Evolutionary conservation across 2,797 vertebrate genomes (phyloP).

Genomic region (Lagodon rhomboides): DNA sequence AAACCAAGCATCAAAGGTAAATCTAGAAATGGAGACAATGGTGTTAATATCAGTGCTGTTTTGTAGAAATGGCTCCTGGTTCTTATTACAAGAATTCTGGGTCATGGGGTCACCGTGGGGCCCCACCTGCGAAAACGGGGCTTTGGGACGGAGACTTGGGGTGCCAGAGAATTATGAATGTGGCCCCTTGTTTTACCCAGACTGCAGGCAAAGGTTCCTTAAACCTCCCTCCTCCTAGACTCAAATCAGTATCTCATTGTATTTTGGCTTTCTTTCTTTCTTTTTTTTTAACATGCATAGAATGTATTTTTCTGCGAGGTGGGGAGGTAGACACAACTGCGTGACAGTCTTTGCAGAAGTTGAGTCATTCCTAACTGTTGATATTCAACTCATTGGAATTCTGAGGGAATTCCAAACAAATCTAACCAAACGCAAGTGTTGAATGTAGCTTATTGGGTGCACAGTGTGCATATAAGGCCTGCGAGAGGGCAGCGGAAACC

Average conservation of each 20-base stretch:
- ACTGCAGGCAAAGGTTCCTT: slow-evolving; percentile 37
- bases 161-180: slow-evolving; percentile 64
- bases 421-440: slow-evolving; percentile 23
- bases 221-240: slow-evolving; percentile 18
- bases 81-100: slow-evolving; percentile 56
- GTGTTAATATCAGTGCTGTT: slow-evolving; percentile 1
- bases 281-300: not conserved
- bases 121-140: slow-evolving; percentile 67
- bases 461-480: slow-evolving; percentile 48
- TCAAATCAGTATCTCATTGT: slow-evolving; percentile 35
- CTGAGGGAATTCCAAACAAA: slow-evolving; percentile 24
- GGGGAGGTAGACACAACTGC: not conserved
- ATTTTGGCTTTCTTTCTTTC: slow-evolving; percentile 8
- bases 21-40: slow-evolving; percentile 26
- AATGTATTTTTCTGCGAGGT: slow-evolving; percentile 18
- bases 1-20: not conserved
- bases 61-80: slow-evolving; percentile 39
- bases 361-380: slow-evolving; percentile 32
- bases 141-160: slow-evolving; percentile 48
- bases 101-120: slow-evolving; percentile 71
- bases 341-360: slow-evolving; percentile 23
- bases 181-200: slow-evolving; percentile 63
- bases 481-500: slow-evolving; percentile 45
- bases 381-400: slow-evolving; percentile 34
- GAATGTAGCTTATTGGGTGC: slow-evolving; percentile 43